Conservation (phyloP, 92 coral and sea anemone species). For the Plumapathes pennacea region DNA sequence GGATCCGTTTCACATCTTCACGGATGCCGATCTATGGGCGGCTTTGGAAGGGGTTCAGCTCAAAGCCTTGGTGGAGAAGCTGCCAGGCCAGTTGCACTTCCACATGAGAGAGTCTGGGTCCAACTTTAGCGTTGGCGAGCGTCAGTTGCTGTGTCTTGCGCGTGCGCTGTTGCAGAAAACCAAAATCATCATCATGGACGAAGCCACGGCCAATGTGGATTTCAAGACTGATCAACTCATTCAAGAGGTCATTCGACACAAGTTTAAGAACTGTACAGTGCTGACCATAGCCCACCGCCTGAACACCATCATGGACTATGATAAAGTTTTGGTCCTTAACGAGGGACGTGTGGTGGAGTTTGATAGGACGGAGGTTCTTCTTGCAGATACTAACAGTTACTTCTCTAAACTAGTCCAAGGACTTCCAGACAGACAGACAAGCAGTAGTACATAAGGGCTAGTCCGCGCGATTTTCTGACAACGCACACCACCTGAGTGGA, state of each 20-base stretch:
- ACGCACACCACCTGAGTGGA: no score
- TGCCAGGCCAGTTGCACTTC: neutral
- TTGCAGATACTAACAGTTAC: no score
- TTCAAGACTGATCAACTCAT: neutral
- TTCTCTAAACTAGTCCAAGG: no score
- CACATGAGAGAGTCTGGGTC: neutral
- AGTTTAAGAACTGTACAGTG: conserved; percentile 2
- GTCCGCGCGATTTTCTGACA: no score
- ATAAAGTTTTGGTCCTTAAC: neutral
- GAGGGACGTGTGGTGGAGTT: neutral
- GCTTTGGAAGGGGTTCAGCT: conserved; percentile 1
- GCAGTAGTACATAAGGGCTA: no score
- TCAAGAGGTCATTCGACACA: neutral
- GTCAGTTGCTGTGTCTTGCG: conserved; percentile 1
- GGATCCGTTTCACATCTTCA: conserved; percentile 1
- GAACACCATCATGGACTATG: conserved; percentile 4
- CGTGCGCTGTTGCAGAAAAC: conserved; percentile 8
- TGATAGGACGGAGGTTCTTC: neutral
- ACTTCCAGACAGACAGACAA: no score
- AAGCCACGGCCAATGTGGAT: conserved; percentile 12
- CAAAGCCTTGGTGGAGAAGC: neutral
- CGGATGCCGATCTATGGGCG: neutral
- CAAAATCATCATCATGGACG: conserved; percentile 4
- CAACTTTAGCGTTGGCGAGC: conserved; percentile 1
- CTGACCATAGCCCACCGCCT: conserved; percentile 15